These are phyloP conservation scores for Aspidapion aeneum DNA, from an alignment of 2,888 invertebrate genomes.

Conservation along the genomic window DNA sequence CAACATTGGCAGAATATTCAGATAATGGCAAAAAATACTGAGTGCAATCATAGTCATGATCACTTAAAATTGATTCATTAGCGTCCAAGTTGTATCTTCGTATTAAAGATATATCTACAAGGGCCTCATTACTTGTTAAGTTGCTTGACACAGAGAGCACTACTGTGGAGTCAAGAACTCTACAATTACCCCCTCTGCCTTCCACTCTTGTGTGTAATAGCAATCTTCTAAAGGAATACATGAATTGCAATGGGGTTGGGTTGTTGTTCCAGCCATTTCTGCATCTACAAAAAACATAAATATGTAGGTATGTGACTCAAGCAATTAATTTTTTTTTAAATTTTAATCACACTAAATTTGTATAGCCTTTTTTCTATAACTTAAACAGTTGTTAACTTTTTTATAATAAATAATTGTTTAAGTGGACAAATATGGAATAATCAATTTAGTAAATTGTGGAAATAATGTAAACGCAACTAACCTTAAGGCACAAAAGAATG, in stretches of 20 bases:
- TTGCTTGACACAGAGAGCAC: constrained; percentile 3
- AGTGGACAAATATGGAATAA: no score
- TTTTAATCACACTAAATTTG: neutral
- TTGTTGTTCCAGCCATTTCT: constrained; percentile 23
- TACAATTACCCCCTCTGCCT: constrained; percentile 8
- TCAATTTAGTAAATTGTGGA: no score
- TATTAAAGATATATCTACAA: neutral
- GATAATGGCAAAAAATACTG: neutral
- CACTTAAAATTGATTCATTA: neutral
- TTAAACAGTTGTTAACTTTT: neutral
- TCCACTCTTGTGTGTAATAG: constrained; percentile 5
- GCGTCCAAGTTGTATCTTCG: neutral
- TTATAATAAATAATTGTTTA: neutral
- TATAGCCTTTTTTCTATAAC: neutral
- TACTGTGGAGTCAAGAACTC: constrained; percentile 1
- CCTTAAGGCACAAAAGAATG: constrained; percentile 21
- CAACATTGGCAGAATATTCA: constrained; percentile 1
- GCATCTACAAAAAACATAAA: constrained; percentile 9
- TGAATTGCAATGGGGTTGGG: constrained; percentile 17
- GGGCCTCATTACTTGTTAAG: neutral
- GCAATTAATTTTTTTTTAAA: neutral
- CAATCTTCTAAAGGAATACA: constrained; percentile 12
- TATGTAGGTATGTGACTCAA: neutral
- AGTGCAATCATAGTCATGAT: constrained; percentile 3
- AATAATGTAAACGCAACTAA: constrained; percentile 6